These are phyloP conservation scores for Galeruca laticollis DNA, from an alignment of 2,888 invertebrate species.

Conservation along the genomic window DNA sequence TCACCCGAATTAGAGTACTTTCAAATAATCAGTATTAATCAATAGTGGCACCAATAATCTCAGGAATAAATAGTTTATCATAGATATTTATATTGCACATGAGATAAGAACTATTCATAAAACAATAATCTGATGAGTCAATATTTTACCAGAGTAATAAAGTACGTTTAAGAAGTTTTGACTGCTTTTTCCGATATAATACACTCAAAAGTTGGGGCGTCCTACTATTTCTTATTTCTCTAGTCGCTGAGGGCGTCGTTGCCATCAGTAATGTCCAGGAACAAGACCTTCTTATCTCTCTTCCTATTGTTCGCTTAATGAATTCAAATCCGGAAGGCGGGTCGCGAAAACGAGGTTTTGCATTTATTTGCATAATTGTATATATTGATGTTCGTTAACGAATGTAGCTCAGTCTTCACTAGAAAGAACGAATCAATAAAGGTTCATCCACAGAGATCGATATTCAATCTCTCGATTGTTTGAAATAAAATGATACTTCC, in stretches of 20 bases:
- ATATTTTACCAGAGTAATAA: too few species aligned
- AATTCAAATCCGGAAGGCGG: slow-evolving; percentile 66
- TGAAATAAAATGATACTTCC: slow-evolving; percentile 8
- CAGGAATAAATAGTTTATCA: too few species aligned
- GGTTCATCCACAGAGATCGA: slow-evolving; percentile 16
- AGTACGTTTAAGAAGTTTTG: too few species aligned
- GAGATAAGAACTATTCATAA: too few species aligned
- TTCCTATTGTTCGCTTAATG: slow-evolving; percentile 66
- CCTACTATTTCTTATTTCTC: slow-evolving; percentile 30
- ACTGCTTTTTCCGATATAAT: not conserved
- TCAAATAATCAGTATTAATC: too few species aligned
- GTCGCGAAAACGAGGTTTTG: slow-evolving; percentile 65
- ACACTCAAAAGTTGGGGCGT: not conserved
- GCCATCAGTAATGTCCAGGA: slow-evolving; percentile 53
- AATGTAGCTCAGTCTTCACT: slow-evolving; percentile 60
- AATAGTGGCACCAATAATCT: too few species aligned
- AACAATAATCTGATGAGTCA: too few species aligned
- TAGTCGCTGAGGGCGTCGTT: slow-evolving; percentile 41
- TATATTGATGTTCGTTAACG: slow-evolving; percentile 68
- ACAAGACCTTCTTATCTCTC: slow-evolving; percentile 63
- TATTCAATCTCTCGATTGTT: slow-evolving; percentile 26
- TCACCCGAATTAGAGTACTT: too few species aligned
- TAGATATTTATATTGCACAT: too few species aligned
- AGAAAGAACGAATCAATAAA: slow-evolving; percentile 36
- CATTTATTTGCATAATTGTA: slow-evolving; percentile 68